Evolutionary conservation across 2,113 vertebrate genomes (phyloP).

Genomic region (Phalacrocorax carbo): DNA sequence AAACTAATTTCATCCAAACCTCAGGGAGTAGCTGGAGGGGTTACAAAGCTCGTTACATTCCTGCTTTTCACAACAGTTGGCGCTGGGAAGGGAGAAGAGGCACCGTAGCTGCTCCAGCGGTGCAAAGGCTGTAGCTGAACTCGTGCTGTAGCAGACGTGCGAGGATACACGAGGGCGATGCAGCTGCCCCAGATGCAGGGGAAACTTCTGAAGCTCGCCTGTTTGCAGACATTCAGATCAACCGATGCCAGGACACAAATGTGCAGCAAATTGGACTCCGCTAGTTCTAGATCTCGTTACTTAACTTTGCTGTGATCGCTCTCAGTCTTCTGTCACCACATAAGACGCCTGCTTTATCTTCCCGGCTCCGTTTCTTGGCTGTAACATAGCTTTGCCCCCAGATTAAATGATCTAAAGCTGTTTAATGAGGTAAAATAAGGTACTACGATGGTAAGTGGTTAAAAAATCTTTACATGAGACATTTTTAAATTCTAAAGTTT

Average conservation of each 20-base stretch:
- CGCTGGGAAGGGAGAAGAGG: not conserved
- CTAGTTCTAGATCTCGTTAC: not conserved
- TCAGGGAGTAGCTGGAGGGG: not conserved
- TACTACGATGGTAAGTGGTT: not conserved
- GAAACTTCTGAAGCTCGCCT: no score
- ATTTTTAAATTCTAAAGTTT: not conserved
- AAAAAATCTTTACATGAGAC: not conserved
- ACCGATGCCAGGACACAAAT: not conserved
- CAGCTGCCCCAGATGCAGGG: not conserved
- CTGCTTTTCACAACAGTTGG: not conserved
- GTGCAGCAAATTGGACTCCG: not conserved
- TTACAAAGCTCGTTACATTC: not conserved
- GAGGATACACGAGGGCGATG: not conserved
- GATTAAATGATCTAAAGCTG: not conserved
- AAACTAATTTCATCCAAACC: not conserved
- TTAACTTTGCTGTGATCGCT: not conserved
- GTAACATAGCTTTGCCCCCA: not conserved
- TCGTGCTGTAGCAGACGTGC: accelerated
- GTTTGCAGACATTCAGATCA: not conserved
- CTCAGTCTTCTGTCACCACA: no score
- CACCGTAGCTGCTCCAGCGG: accelerated
- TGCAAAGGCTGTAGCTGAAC: not conserved
- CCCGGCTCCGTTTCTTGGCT: not conserved
- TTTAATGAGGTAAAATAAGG: not conserved
- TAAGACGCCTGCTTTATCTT: not conserved